Evolutionary conservation across 2,888 invertebrate genomes (phyloP), one percentile per base, ranked within the genome.

Genomic region (Pelosia muscerda): DNA sequence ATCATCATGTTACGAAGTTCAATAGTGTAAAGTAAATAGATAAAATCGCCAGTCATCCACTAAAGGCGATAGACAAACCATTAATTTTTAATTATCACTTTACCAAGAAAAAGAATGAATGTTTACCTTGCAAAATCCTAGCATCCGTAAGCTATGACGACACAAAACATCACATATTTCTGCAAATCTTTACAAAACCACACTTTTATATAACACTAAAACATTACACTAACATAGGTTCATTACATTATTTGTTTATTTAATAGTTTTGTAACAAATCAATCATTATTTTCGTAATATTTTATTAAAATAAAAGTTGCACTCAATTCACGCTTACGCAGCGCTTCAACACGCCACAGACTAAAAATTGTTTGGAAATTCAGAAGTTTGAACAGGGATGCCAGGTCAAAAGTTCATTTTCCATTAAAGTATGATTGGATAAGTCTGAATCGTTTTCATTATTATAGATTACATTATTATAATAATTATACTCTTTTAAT

Each of bases 61-160:
- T 26, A 55, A 49, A 55, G 6, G 8, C 55, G 23, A 55, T 55
- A 11, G 23, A 55, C 23, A 13, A 2, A 8, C 57, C 28, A 57
- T n/a, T 57, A 28, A 57, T n/a, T 22, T 53, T 19, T 31, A 63
- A 63, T 63, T 63, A 63, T 5, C 63, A 23, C 23, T 22, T 23
- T 54, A 63, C 54, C 13, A 31, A 63, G 63, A 63, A 54, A n/a
- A 23, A 62, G 23, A 34, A 15, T 23, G 62, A 62, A 53, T 63
- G 53, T 63, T 63, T 63, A 63, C 63, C 63, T 63, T 54, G 63
- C 63, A 49, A n/a, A n/a, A 23, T 63, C 31, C 28, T 15, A 25
- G 61, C 6, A 61, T 28, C 49, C 61, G 61, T 61, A 5, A 49
- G 49, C 9, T 49, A 23, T 63, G 63, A 63, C 63, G 63, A 63